Conservation (phyloP, 1,140 invertebrate species). For the Spodoptera litura region DNA sequence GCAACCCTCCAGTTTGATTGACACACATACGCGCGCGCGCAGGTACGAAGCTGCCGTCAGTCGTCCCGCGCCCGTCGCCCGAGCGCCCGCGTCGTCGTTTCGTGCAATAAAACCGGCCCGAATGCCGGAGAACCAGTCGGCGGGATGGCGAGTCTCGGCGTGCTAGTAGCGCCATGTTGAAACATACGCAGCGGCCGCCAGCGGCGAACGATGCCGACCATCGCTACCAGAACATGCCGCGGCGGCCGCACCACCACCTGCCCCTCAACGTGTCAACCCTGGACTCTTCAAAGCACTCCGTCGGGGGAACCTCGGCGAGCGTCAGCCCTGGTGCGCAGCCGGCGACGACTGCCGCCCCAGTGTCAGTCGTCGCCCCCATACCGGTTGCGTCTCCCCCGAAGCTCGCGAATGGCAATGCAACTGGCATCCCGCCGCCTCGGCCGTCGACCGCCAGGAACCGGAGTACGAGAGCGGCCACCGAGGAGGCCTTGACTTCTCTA, state of each 20-base stretch:
- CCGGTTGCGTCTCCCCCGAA: conserved; percentile 75
- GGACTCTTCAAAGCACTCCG: conserved; percentile 90
- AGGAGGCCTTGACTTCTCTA: conserved; percentile 94
- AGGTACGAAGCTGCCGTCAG: conserved; percentile 67
- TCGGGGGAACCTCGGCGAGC: conserved; percentile 88
- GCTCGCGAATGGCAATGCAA: conserved; percentile 81
- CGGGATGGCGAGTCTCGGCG: conserved; percentile 75
- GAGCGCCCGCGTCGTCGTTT: conserved; percentile 62
- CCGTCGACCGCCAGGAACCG: conserved; percentile 70
- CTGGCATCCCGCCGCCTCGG: conserved; percentile 83
- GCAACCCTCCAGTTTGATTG: conserved; percentile 68
- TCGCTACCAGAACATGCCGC: conserved; percentile 85
- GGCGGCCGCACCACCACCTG: conserved; percentile 86
- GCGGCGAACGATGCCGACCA: conserved; percentile 83
- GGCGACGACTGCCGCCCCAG: conserved; percentile 60
- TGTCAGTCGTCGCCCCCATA: conserved; percentile 69
- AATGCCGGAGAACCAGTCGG: conserved; percentile 77
- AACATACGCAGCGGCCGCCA: conserved; percentile 83
- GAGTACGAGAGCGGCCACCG: conserved; percentile 88
- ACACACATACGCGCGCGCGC: conserved; percentile 71
- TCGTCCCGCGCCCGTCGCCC: conserved; percentile 69
- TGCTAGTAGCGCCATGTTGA: conserved; percentile 83
- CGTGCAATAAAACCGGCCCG: conserved; percentile 60
- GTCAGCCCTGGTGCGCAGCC: conserved; percentile 82
- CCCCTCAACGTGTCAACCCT: conserved; percentile 90